phyloP scores from a whole-genome alignment of 2,113 vertebrate species.

The Pteronura brasiliensis region DNA sequence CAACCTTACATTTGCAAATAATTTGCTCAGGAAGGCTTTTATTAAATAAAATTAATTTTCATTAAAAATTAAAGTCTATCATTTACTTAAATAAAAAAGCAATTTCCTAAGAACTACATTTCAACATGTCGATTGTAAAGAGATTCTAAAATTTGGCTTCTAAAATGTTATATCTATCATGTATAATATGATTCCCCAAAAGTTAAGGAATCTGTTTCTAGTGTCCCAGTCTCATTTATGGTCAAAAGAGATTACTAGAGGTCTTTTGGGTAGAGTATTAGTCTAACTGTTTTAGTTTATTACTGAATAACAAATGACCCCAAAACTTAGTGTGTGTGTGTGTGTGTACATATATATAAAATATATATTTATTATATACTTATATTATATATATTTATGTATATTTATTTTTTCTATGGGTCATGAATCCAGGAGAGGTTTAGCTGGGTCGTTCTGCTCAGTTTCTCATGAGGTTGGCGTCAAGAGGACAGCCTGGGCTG shows the following conservation, averaged over 20 bases:
- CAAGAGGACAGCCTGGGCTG: background rate
- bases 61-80: background rate
- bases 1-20: background rate
- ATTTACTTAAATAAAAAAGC: background rate
- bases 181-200: background rate
- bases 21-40: background rate
- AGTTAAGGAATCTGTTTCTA: background rate
- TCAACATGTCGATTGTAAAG: background rate
- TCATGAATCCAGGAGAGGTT: background rate
- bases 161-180: background rate
- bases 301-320: background rate
- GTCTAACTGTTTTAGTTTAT: background rate
- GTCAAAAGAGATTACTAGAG: background rate
- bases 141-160: background rate
- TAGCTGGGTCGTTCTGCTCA: background rate
- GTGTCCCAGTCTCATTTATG: background rate
- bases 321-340: background rate
- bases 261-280: background rate
- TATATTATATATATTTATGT: too few relatives aligned
- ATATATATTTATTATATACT: too few relatives aligned
- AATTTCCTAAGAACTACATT: background rate
- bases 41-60: background rate
- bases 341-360: too few relatives aligned
- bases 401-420: background rate
- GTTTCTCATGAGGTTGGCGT: background rate